Base-by-base conservation (phyloP, 2,113 vertebrate species). In the Etheostoma spectabile region DNA sequence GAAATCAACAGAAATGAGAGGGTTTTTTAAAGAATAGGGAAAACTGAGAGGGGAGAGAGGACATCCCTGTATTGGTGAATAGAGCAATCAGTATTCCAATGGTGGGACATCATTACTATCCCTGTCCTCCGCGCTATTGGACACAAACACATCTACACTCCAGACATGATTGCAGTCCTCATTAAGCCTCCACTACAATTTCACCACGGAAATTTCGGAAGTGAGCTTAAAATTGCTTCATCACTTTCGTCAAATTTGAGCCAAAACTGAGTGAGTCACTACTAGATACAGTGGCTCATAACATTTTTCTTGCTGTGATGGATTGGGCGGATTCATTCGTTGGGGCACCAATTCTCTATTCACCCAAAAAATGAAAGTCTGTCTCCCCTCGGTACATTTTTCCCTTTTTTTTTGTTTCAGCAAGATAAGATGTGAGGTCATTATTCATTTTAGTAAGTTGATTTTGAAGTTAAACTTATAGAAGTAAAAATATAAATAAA, bases 21-120 rank as follows among this genome's bases (percentile, higher is more conserved):
- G 89, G 76, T 87, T 91, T 91, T 91, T 92, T 91, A 87, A 91
- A 93, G 90, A 92, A 90, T 87, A n/a, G 69, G 89, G 74, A 91
- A 93, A 90, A 66, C 11, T 70, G 42, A 86, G 87, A 84, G 83
- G 69, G 71, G 71, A 81, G 69, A 64, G 38, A 63, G 76, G 30
- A 83, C 38, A 8, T 76, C 77, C 51, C 24, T 57, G 55, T 80
- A 75, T 71, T 51, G 78, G 74, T 88, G 84, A 93, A 88, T 72
- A 87, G 86, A 91, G 77, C 10, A 61, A 55, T 68, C 35, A 19
- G 22, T 19, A 35, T 79, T 80, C 12, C 51, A 51, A 18, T 52
- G 46, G 21, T 4, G 18, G 53, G 38, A 35, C 8, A 12, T 64
- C 15, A 74, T 35, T 45, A 62, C 18, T 63, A 60, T 18, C 56